Evolutionary conservation across 2,888 invertebrate genomes (phyloP), one percentile per base, ranked within the genome.

Genomic region (Diadegma fenestrale): DNA sequence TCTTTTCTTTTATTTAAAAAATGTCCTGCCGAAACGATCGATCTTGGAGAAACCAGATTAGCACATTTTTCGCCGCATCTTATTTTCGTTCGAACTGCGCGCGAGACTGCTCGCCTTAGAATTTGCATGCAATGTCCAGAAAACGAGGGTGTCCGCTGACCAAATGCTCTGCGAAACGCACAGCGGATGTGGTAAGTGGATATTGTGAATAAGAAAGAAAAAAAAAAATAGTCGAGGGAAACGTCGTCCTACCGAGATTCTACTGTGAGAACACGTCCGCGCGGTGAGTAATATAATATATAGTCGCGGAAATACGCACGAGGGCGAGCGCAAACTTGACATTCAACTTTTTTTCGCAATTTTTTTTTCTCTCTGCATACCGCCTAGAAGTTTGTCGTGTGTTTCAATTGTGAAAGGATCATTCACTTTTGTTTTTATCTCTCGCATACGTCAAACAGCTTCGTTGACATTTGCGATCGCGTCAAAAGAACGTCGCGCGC

Each of bases 121-220:
- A 37, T 58, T 43, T 43, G 37, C 64, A 64, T 66, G 45, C 63
- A 41, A 63, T 30, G 33, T 41, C 19, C 37, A 26, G 26, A 22
- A 22, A 51, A 41, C 51, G 41, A 73, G 63, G 37, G 63, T 69
- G 69, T 69, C 43, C 48, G 51, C 22, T 63, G 71, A 64, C 72
- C 63, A 80, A 77, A 80, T 64, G 48, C 80, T 48, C 71, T 66
- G 41, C 48, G 73, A 41, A 54, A 43, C 41, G 58, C 58, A 30
- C 80, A 73, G 54, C 80, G 80, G 80, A 80, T 80, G 80, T 80
- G 73, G 80, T 80, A 80, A 45, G 66, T 73, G 72, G 72, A 73
- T 80, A 80, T 80, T 80, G 37, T 26, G 72, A 71, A 37, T 37
- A 1, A 33, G 33, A 63, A 33, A 30, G 33, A 48, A n/a, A 66